Evolutionary conservation across 2,797 vertebrate genomes (phyloP).

Genomic region (Scolopax rusticola): DNA sequence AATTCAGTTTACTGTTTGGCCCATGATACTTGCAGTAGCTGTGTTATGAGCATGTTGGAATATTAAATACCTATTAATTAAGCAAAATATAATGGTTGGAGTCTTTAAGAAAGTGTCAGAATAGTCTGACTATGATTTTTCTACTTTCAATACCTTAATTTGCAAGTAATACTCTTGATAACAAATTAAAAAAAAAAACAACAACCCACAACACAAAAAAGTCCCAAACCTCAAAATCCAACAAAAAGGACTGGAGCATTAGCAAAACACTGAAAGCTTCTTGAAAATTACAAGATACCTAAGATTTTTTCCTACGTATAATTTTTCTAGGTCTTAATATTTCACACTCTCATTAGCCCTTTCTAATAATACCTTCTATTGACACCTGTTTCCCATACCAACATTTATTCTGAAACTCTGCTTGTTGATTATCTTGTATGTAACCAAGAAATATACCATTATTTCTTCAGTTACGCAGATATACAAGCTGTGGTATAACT

Average conservation of each 20-base stretch:
- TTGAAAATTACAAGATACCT: background rate
- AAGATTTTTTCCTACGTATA: background rate
- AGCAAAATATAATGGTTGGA: background rate
- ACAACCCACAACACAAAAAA: background rate
- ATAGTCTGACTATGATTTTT: background rate
- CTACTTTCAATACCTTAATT: background rate
- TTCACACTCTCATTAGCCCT: background rate
- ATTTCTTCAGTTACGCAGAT: background rate
- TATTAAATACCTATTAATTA: background rate
- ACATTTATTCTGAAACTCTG: background rate
- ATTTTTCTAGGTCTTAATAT: background rate
- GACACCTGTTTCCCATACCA: background rate
- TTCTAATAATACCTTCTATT: background rate
- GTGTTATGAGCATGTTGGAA: background rate
- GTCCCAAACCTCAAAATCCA: rapidly evolving
- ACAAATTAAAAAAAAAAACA: background rate
- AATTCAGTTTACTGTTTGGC: background rate
- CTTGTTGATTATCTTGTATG: background rate
- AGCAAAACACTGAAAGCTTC: background rate
- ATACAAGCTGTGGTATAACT: background rate
- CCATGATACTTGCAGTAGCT: background rate
- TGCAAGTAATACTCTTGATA: background rate
- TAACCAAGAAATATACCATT: background rate
- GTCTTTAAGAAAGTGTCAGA: background rate
- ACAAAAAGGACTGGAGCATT: background rate